Evolutionary conservation across 2,888 invertebrate species (phyloP).

Genomic region (Ennomos fuscantarius): DNA sequence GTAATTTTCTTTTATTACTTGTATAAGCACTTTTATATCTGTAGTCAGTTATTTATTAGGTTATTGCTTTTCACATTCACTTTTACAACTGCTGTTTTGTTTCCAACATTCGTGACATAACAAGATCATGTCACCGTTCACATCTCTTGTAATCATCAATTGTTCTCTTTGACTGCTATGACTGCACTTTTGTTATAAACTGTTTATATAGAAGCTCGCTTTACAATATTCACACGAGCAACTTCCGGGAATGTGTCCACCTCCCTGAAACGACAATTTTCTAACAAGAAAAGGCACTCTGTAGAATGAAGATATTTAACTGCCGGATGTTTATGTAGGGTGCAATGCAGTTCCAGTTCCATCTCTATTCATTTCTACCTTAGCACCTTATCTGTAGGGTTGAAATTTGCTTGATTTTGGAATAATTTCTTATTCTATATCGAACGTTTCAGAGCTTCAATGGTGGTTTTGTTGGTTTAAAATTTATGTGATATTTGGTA

Average conservation of each 20-base stretch:
- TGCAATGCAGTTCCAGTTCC: conserved; percentile 26
- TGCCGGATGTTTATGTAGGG: conserved; percentile 66
- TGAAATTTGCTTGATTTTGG: conserved; percentile 13
- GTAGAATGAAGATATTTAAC: conserved; percentile 59
- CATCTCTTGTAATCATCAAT: conserved; percentile 7
- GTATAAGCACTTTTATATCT: conserved; percentile 14
- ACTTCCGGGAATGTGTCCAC: conserved; percentile 39
- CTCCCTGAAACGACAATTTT: conserved; percentile 41
- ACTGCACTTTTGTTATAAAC: conserved; percentile 3
- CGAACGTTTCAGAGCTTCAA: conserved; percentile 46
- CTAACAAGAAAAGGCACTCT: conserved; percentile 66
- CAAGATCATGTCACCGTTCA: conserved; percentile 6
- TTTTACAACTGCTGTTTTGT: conserved; percentile 4
- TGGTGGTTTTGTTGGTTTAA: conserved; percentile 46
- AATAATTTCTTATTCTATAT: conserved; percentile 39
- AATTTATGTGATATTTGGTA: conserved; percentile 47
- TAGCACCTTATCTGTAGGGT: conserved; percentile 4
- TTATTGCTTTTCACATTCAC: conserved; percentile 14
- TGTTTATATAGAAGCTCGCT: conserved; percentile 17
- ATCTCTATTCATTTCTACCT: conserved; percentile 4
- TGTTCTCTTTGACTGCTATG: conserved; percentile 8
- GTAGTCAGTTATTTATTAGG: conserved; percentile 13
- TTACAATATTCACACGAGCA: conserved; percentile 24
- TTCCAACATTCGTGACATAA: neutral
- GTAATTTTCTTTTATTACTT: conserved; percentile 36